Evolutionary conservation across 2,888 invertebrate species (phyloP), one percentile per base, ranked within the genome.

Genomic region (Stenichneumon culpator): DNA sequence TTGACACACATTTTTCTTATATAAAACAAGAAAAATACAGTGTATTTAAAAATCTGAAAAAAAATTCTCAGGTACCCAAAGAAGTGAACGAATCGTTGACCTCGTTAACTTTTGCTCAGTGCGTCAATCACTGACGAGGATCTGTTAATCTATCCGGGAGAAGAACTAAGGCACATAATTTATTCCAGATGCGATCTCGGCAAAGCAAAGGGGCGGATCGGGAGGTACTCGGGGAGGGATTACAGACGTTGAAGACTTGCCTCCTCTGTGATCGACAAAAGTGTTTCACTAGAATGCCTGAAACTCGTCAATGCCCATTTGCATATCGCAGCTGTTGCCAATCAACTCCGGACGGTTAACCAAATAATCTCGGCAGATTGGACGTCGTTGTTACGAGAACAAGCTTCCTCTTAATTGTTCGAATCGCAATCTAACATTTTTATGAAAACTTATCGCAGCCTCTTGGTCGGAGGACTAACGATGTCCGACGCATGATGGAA

Each of bases 161-260:
- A 69, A 68, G 73, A 81, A 63, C 68, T 39, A 77, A 77, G 72
- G 47, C 60, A 57, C 68, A 57, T 84, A 84, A 82, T 84, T 82
- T 84, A 84, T 84, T 82, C 84, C 60, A 54, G 78, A 84, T 84
- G 57, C 73, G 81, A 82, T 84, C 74, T 74, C 39, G 52, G 63
- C 44, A 69, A 73, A 16, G 70, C 39, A 72, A 60, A 7, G 72
- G 44, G 25, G 75, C 28, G 60, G 44, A 79, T 73, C 54, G 69
- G 54, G 32, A 68, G 50, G 32, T 36, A 63, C 63, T 65, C 65
- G 50, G 80, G 68, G 50, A 69, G 80, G 83, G 60, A 79, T 60
- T 86, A 83, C 74, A 82, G 81, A 78, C 74, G 5, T 5, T 32
- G 32, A 32, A 32, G 32, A 6, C 39, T 9, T 11, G 9, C 39